phyloP scores from a whole-genome alignment of 1,140 invertebrate genomes.

The Pararge aegeria region DNA sequence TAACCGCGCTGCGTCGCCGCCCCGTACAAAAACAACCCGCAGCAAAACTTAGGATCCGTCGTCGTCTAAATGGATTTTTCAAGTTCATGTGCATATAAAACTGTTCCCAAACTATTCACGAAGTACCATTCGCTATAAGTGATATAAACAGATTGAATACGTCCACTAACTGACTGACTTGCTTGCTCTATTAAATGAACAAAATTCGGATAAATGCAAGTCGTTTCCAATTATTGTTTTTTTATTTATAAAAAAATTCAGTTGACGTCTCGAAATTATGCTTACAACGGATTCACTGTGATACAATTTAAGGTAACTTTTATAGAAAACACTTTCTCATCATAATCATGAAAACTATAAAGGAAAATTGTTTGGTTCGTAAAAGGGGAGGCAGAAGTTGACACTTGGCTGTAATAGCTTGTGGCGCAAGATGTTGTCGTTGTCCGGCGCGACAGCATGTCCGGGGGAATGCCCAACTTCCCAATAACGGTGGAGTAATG shows the following conservation, averaged over 20 bases:
- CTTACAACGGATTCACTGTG: too few species aligned
- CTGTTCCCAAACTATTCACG: constrained; percentile 1
- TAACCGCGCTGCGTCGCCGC: constrained; percentile 44
- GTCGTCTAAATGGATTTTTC: constrained; percentile 35
- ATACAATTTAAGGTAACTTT: too few species aligned
- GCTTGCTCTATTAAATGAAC: not conserved
- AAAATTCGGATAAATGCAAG: too few species aligned
- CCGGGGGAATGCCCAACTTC: constrained; percentile 59
- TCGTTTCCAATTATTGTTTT: too few species aligned
- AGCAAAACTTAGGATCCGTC: constrained; percentile 32
- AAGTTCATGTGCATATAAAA: constrained; percentile 33
- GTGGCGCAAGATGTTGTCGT: constrained; percentile 68
- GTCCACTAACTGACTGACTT: not conserved
- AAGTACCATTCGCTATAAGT: not conserved
- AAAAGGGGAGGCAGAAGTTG: constrained; percentile 47
- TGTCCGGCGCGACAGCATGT: constrained; percentile 51
- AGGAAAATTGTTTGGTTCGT: constrained; percentile 12
- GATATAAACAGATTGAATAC: not conserved
- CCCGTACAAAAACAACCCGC: constrained; percentile 52
- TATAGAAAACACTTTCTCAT: not conserved
- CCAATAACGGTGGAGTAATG: constrained; percentile 64
- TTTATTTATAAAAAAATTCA: too few species aligned
- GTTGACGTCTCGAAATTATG: too few species aligned
- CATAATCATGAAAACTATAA: constrained; percentile 12
- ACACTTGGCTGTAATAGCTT: constrained; percentile 67